These are phyloP conservation scores for Percina caprodes DNA, from an alignment of 2,113 vertebrate species.

Conservation along the genomic window DNA sequence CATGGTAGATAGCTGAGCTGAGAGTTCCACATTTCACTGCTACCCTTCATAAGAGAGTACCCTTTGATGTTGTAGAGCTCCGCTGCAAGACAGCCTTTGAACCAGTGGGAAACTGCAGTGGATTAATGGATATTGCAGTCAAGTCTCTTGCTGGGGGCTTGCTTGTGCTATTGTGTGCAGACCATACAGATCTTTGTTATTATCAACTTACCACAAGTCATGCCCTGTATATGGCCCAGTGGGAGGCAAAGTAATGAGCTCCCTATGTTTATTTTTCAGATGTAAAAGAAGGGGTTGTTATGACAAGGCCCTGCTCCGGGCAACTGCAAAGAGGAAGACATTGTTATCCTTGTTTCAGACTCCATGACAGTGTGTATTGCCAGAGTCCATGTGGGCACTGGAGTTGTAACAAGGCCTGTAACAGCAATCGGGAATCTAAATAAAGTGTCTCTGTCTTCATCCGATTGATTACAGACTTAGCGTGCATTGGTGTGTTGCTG, in stretches of 20 bases:
- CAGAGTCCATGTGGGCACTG: conserved; percentile 6
- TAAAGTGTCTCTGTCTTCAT: too few relatives aligned
- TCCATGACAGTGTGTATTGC: conserved; percentile 19
- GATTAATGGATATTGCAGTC: conserved; percentile 77
- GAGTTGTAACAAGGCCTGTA: background rate
- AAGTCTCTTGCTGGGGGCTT: conserved; percentile 68
- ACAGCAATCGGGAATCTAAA: background rate
- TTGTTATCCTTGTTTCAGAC: conserved; percentile 19
- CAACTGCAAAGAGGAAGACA: conserved; percentile 3
- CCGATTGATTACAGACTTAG: too few relatives aligned
- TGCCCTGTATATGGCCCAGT: conserved; percentile 41
- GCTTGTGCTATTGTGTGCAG: conserved; percentile 60
- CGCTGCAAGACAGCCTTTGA: conserved; percentile 75
- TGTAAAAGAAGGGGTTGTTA: conserved; percentile 8
- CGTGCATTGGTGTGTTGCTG: too few relatives aligned
- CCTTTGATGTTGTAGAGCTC: conserved; percentile 75
- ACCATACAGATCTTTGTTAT: conserved; percentile 70
- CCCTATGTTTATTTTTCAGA: conserved; percentile 47
- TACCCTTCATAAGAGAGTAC: conserved; percentile 62
- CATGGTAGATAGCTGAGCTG: conserved; percentile 54
- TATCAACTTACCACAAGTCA: conserved; percentile 55
- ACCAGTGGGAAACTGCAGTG: conserved; percentile 73
- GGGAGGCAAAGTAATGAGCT: conserved; percentile 5
- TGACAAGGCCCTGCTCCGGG: conserved; percentile 18
- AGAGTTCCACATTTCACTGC: conserved; percentile 64